These are phyloP conservation scores for Eupithecia subfuscata DNA, from an alignment of 2,888 invertebrate genomes.

Conservation along the genomic window DNA sequence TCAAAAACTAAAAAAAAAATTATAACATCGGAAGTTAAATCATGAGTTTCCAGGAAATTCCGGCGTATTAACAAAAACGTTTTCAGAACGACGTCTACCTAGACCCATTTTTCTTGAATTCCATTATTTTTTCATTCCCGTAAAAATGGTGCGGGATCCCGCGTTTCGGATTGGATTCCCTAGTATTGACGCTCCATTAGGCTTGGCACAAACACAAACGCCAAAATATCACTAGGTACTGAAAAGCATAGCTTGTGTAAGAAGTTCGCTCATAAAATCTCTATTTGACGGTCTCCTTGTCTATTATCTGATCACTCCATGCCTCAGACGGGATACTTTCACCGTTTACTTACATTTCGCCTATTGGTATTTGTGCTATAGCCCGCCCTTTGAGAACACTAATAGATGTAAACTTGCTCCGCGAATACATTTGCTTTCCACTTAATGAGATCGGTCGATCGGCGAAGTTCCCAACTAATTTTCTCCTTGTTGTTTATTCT, in stretches of 20 bases:
- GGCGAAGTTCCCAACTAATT: not conserved
- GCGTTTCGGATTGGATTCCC: not conserved
- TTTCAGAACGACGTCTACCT: not conserved
- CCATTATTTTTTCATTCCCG: not conserved
- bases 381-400: conserved; percentile 61
- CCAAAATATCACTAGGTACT: not conserved
- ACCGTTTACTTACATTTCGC: conserved; percentile 74
- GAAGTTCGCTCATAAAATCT: not conserved
- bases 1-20: not conserved
- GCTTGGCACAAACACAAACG: not conserved
- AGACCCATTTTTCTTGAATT: not conserved
- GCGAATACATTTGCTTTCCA: conserved; percentile 44
- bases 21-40: not conserved
- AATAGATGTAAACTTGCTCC: conserved; percentile 59
- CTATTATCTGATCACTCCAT: not conserved
- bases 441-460: conserved; percentile 24
- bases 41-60: no score
- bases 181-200: not conserved
- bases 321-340: conserved; percentile 64
- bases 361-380: conserved; percentile 75
- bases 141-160: not conserved
- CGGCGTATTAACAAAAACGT: no score
- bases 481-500: not conserved
- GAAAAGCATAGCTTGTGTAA: not conserved
- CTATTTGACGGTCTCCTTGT: not conserved